Base-by-base conservation (phyloP, 2,888 invertebrate genomes). In the Phytoseiulus persimilis region DNA sequence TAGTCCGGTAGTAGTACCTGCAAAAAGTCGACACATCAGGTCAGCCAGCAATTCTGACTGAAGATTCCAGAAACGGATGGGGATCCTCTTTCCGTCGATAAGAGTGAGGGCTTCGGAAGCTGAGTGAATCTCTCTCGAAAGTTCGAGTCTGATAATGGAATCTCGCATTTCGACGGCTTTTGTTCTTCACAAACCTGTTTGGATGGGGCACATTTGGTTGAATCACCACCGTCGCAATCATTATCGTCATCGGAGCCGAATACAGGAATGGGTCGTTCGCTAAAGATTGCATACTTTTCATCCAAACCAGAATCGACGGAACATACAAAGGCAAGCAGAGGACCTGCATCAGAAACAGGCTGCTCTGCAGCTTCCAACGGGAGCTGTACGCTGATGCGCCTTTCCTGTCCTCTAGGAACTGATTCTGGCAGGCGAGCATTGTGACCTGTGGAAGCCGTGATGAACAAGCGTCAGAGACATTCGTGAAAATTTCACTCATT, bases 1-100 rank as follows among this genome's bases (percentile, higher is more conserved):
- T 87, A 6, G 39, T 87, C 18, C 45, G 32, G 87, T 87, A 87
- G 87, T 87, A 87, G n/a, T 87, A 87, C 87, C 87, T 87, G 87
- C 0, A 31, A 84, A 84, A 31, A 32, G 31, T 31, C 1, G 33
- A 84, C 39, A 6, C 9, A 3, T 39, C 9, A 3, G 39, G 39
- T 39, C 11, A 65, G 65, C 65, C 9, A 3, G 9, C 9, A 9
- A 39, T 39, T 9, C 39, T 39, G 5, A 39, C n/a, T n/a, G n/a
- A n/a, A n/a, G n/a, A n/a, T n/a, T n/a, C n/a, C n/a, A n/a, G n/a
- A n/a, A n/a, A n/a, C n/a, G n/a, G n/a, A n/a, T n/a, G n/a, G n/a
- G n/a, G n/a, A n/a, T n/a, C n/a, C n/a, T n/a, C n/a, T n/a, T n/a
- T n/a, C n/a, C n/a, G n/a, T n/a, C n/a, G n/a, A n/a, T n/a, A n/a